Evolutionary conservation across 1,140 invertebrate genomes (phyloP), one percentile per base, ranked within the genome.

Genomic region (Ooceraea biroi): DNA sequence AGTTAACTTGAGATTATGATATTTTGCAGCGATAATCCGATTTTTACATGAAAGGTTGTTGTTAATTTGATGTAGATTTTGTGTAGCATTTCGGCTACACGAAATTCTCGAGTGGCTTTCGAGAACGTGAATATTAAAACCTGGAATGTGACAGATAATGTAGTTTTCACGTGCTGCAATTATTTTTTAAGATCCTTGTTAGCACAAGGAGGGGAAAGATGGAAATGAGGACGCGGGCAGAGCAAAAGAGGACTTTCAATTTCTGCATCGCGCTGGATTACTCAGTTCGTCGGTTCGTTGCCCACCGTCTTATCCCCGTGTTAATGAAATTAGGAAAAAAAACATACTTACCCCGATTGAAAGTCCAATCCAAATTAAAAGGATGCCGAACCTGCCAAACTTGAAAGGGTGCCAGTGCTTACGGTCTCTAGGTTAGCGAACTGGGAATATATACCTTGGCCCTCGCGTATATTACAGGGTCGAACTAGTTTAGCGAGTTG

Each of bases 361-460:
- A 57, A 85, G 77, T 78, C 58, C 73, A 84, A 89, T 87, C 77
- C 46, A 73, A 87, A 89, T 89, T 88, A 87, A 89, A 89, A 87
- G 87, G 87, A 78, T 89, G 25, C 73, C 82, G 77, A 89, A 89
- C 85, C 77, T 89, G 87, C 82, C 72, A 89, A 87, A 85, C 73
- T 89, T 87, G 85, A 89, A 89, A 86, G 82, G 77, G 19, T 89
- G 88, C 88, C 88, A 89, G 82, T 89, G 73, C 77, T 89, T 83
- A 88, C 87, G 85, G 88, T 89, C 82, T 89, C 76, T 89, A 52
- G 88, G 88, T 89, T 89, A 89, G 82, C 85, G 82, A 89, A 89
- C 88, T 80, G 58, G 82, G 71, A 36, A 88, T 89, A 78, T 89
- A 89, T 87, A 89, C 68, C 80, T 86, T 82, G 55, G 30, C 71